Percentiles rank a stretch among this genome's conserved stretches.
Conservation (phyloP, 2,113 vertebrate genomes). For the Ivindomyrus marchei region DNA sequence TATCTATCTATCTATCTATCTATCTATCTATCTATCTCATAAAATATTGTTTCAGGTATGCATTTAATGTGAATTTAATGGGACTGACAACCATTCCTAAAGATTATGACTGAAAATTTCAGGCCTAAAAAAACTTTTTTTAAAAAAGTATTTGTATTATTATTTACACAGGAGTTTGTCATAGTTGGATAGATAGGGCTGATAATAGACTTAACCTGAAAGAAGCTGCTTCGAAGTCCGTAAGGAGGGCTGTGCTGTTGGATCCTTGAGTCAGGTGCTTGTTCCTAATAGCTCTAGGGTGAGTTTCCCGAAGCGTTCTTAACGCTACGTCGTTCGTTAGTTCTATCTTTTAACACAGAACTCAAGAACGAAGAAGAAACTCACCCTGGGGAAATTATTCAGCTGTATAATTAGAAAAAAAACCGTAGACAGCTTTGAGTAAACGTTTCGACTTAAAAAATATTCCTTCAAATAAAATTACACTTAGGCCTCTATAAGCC, state of each 20-base stretch:
- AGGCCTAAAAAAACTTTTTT: neutral
- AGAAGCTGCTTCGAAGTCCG: neutral
- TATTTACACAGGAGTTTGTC: neutral
- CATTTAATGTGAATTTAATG: neutral
- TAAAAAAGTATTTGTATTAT: neutral
- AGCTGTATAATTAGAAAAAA: neutral
- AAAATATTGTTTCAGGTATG: neutral
- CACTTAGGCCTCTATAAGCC: neutral
- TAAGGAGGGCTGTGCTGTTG: neutral
- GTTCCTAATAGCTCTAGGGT: neutral
- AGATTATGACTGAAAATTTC: neutral
- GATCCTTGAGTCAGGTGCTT: neutral
- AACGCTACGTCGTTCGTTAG: no score
- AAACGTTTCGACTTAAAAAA: neutral
- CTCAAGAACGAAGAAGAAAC: no score
- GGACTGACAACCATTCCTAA: neutral
- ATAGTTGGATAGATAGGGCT: neutral
- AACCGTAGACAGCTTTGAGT: neutral
- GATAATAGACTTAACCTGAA: neutral
- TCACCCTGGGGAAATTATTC: neutral
- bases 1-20: no score
- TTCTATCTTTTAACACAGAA: no score
- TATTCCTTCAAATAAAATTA: neutral
- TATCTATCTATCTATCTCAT: no score
- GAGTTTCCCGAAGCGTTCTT: no score